Percentiles rank a stretch among this genome's conserved stretches.
Evolutionary conservation across 1,140 invertebrate genomes (phyloP).

Genomic region (Musca vetustissima): DNA sequence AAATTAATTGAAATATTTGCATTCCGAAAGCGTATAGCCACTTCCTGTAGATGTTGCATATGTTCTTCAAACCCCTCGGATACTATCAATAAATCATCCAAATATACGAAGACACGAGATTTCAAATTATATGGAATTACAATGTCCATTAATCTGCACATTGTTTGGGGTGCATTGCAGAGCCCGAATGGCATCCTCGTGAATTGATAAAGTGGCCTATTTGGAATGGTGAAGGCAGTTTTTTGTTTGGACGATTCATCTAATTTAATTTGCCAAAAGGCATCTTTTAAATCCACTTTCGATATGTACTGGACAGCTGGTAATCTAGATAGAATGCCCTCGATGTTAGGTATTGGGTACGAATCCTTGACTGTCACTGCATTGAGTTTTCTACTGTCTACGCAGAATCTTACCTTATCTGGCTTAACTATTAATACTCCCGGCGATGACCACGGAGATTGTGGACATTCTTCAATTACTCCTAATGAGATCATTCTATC

Average conservation of each 20-base stretch:
- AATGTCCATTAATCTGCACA: constrained; percentile 20
- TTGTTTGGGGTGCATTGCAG: constrained; percentile 24
- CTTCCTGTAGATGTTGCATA: background rate
- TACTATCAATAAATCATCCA: constrained; percentile 43
- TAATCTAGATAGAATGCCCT: constrained; percentile 42
- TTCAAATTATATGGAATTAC: constrained; percentile 10
- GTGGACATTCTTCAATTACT: background rate
- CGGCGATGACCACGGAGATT: background rate
- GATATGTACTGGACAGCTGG: constrained; percentile 37
- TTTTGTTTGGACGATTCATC: constrained; percentile 37
- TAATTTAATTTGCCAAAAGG: constrained; percentile 41
- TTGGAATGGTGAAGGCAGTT: constrained; percentile 48
- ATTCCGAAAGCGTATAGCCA: background rate
- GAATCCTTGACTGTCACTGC: constrained; percentile 18
- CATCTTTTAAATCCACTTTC: constrained; percentile 38
- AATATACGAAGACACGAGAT: constrained; percentile 1
- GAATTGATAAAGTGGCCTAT: background rate
- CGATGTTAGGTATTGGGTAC: constrained; percentile 37
- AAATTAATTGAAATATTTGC: background rate
- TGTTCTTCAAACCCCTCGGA: constrained; percentile 44
- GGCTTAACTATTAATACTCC: background rate
- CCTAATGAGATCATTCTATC: too few species aligned
- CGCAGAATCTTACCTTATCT: background rate
- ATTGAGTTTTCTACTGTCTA: too few species aligned
- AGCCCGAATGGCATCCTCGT: constrained; percentile 30